Percentiles rank a stretch among this genome's conserved stretches.
Evolutionary conservation across 1,140 invertebrate genomes (phyloP).

Genomic region (Physella acuta): DNA sequence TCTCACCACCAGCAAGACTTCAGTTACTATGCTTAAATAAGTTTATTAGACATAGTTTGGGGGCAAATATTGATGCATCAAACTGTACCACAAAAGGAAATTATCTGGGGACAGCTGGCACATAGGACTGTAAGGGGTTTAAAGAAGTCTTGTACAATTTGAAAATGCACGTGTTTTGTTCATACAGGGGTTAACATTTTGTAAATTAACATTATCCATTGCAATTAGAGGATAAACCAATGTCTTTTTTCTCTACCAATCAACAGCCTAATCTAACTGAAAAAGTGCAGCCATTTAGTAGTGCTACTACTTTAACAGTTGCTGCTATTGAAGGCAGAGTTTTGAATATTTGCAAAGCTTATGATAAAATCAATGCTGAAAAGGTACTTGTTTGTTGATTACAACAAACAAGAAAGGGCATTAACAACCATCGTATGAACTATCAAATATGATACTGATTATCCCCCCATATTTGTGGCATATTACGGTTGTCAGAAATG

Average conservation of each 20-base stretch:
- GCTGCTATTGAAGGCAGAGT: conserved; percentile 35
- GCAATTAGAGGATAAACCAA: background rate
- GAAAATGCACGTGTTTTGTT: too few relatives aligned
- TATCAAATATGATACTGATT: too few relatives aligned
- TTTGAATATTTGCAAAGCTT: conserved; percentile 34
- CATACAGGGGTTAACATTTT: background rate
- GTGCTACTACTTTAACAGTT: conserved; percentile 22
- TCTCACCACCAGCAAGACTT: too few relatives aligned
- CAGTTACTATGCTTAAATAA: too few relatives aligned
- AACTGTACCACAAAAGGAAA: background rate
- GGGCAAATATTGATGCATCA: background rate
- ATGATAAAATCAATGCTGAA: conserved; percentile 46
- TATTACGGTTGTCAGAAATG: too few relatives aligned
- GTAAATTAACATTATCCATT: background rate
- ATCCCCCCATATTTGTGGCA: too few relatives aligned
- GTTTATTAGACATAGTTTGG: too few relatives aligned
- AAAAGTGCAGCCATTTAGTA: conserved; percentile 16
- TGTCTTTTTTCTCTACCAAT: conserved; percentile 20
- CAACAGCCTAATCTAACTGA: conserved; percentile 17
- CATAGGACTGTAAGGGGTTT: background rate
- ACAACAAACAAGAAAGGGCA: too few relatives aligned
- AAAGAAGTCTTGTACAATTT: background rate
- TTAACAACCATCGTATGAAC: too few relatives aligned
- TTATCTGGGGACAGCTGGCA: background rate
- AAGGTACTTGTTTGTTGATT: conserved; percentile 35